A percentile compares a stretch with the other conserved stretches of the same genome.
Conservation (phyloP, 2,113 vertebrate species). For the Eulemur rufifrons region DNA sequence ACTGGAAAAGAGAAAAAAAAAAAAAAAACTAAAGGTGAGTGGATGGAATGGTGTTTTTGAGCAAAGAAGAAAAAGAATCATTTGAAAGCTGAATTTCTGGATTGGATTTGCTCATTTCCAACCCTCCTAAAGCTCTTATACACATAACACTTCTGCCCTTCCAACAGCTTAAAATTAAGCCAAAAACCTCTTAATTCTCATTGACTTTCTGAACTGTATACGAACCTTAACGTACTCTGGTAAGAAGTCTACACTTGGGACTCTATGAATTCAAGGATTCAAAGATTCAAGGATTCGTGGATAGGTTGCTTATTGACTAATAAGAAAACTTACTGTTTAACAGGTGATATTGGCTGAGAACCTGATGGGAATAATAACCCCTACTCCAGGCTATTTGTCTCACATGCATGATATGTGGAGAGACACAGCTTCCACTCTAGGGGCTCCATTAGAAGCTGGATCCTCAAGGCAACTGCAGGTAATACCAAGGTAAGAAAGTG, state of each 20-base stretch:
- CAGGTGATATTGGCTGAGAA: background rate
- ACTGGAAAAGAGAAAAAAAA: background rate
- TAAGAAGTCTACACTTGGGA: background rate
- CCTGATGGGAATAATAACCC: background rate
- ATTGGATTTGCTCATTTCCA: background rate
- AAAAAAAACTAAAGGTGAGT: background rate
- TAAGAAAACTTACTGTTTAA: background rate
- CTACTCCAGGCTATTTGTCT: background rate
- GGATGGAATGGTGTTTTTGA: background rate
- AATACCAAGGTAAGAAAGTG: background rate
- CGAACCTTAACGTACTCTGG: background rate
- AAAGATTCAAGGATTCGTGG: background rate
- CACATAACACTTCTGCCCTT: background rate
- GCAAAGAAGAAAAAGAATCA: background rate
- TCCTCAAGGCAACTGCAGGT: background rate
- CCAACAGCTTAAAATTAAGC: background rate
- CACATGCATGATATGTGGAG: background rate
- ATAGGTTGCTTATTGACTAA: background rate
- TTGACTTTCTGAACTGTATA: background rate
- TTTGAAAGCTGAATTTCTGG: background rate
- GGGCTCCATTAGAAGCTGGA: background rate
- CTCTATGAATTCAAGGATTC: background rate
- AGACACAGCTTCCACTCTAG: background rate
- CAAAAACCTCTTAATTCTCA: background rate
- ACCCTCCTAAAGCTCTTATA: background rate